These are phyloP conservation scores for Cenopis cana DNA, from an alignment of 2,888 invertebrate genomes.

Conservation along the genomic window DNA sequence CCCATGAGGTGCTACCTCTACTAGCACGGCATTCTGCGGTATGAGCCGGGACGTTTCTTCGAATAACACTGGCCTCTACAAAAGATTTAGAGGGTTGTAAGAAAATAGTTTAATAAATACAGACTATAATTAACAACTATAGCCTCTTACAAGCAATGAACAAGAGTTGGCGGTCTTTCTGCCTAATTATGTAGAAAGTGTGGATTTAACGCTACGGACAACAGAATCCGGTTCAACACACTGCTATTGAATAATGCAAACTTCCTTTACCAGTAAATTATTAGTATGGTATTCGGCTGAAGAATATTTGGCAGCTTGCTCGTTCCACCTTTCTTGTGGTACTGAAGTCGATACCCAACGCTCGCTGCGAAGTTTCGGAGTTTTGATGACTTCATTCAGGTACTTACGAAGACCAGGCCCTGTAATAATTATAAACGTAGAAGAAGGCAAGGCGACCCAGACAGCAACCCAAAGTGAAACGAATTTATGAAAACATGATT, in stretches of 20 bases:
- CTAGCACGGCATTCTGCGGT: constrained; percentile 89
- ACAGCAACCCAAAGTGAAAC: background rate
- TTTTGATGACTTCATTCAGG: constrained; percentile 85
- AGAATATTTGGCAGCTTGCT: constrained; percentile 73
- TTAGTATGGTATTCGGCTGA: constrained; percentile 94
- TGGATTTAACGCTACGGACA: no score
- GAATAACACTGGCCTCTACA: constrained; percentile 86
- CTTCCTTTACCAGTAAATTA: constrained; percentile 86
- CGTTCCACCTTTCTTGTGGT: constrained; percentile 86
- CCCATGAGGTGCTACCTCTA: constrained; percentile 95
- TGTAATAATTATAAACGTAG: constrained; percentile 42
- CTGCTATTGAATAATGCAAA: constrained; percentile 40
- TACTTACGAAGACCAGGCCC: constrained; percentile 81
- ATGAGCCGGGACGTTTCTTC: constrained; percentile 90
- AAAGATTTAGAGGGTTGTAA: no score
- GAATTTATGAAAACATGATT: background rate
- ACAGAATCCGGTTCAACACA: background rate
- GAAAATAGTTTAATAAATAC: no score
- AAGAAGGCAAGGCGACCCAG: background rate
- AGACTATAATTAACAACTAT: background rate
- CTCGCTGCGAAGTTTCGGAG: constrained; percentile 87
- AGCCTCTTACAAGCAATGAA: background rate
- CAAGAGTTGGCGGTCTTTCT: background rate
- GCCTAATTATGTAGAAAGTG: no score
- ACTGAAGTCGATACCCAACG: constrained; percentile 95